Evolutionary conservation across 2,888 invertebrate genomes (phyloP).

Genomic region (Petrolisthes manimaculis): DNA sequence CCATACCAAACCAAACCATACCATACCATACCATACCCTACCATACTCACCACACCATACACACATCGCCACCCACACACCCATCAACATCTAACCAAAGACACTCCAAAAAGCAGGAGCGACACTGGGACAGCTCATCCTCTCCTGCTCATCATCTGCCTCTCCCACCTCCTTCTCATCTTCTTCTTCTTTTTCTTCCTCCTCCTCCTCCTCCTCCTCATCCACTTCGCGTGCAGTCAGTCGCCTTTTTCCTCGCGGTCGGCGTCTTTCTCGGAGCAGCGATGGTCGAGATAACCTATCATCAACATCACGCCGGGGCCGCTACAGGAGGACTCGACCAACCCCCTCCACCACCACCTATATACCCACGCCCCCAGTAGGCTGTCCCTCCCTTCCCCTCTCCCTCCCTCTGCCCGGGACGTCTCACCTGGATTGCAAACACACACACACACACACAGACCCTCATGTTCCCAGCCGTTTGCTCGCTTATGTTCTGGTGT

Average conservation of each 20-base stretch:
- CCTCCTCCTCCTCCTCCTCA: slow-evolving; percentile 9
- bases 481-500: slow-evolving; percentile 30
- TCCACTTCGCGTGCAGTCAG: slow-evolving; percentile 41
- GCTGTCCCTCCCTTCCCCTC: not conserved
- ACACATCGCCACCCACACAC: not conserved
- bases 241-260: slow-evolving; percentile 25
- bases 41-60: not conserved
- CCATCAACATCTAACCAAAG: slow-evolving; percentile 1
- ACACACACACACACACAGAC: slow-evolving; percentile 12
- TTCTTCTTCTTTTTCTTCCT: not conserved
- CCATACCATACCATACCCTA: not conserved
- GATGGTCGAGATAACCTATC: slow-evolving; percentile 45
- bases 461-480: slow-evolving; percentile 34
- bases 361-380: not conserved
- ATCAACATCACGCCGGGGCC: slow-evolving; percentile 34
- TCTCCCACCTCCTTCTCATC: not conserved
- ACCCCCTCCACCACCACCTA: slow-evolving; percentile 4
- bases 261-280: slow-evolving; percentile 31
- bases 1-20: slow-evolving; percentile 2
- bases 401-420: not conserved
- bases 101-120: not conserved
- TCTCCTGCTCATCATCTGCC: not conserved
- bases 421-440: slow-evolving; percentile 8
- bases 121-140: not conserved
- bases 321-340: slow-evolving; percentile 24